Conservation (phyloP, 2,113 vertebrate species). For the Jacana jacana region DNA sequence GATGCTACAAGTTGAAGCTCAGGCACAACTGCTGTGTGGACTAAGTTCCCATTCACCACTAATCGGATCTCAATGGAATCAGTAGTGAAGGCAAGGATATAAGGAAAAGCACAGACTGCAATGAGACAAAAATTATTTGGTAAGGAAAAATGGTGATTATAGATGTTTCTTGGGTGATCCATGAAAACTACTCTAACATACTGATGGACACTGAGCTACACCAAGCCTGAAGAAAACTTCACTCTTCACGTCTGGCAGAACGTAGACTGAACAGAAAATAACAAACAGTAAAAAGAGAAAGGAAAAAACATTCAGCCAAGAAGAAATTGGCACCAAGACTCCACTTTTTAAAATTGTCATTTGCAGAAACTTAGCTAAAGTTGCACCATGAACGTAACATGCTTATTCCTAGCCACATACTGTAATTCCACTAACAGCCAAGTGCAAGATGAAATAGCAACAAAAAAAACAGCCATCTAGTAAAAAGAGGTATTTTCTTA, state of each 20-base stretch:
- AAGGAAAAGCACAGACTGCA: constrained; percentile 97
- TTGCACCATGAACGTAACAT: not conserved
- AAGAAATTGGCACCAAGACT: not conserved
- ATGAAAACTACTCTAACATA: not conserved
- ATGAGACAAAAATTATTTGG: not conserved
- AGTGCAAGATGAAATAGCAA: not conserved
- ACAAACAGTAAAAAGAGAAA: not conserved
- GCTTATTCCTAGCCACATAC: not conserved
- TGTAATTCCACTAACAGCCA: not conserved
- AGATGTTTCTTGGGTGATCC: not conserved
- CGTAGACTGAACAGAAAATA: not conserved
- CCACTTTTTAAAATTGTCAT: not conserved
- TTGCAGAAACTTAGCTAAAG: not conserved
- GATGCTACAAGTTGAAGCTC: constrained; percentile 92
- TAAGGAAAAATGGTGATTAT: not conserved
- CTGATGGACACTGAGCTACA: not conserved
- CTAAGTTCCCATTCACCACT: constrained; percentile 97
- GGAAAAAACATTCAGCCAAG: not conserved
- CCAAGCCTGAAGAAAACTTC: not conserved
- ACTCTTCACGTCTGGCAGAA: not conserved
- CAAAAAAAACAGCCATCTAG: not conserved
- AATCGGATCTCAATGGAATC: constrained; percentile 98
- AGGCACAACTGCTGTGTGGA: constrained; percentile 95
- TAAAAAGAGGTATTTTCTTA: constrained; percentile 67
- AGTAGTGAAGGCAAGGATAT: constrained; percentile 95